Base-by-base conservation (phyloP, 1,140 invertebrate species). In the Drosophila pandora region DNA sequence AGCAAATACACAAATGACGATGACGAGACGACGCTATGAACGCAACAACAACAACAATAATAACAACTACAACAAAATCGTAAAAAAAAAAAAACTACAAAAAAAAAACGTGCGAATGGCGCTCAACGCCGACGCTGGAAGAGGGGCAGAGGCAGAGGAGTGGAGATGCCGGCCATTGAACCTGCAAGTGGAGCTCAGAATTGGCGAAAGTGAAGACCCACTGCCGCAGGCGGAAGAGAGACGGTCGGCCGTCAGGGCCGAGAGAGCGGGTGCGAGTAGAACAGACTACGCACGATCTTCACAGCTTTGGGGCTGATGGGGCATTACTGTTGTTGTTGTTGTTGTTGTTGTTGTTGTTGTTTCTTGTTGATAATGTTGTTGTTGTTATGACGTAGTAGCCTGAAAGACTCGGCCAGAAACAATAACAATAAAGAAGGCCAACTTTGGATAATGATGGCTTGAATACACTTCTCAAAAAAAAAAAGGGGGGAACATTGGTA, bases 141-240 rank as follows among this genome's bases (percentile, higher is more conserved):
- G 37, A 22, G 59, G 30, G 41, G 23, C 57, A 55, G 67, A 22
- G 59, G 13, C 64, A 12, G 21, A 6, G 49, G 49, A 30, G 3
- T 6, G 49, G 13, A 37, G 34, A 37, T 37, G 34, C 54, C 58
- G 63, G 72, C 71, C 83, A 79, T 89, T 88, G 83, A 88, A 88
- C 83, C 84, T 83, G 76, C 67, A 83, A 89, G 68, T 88, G 58
- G 79, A 88, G 83, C 83, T 88, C 83, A 88, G 79, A 88, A 88
- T 88, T 88, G 83, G 83, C 83, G 83, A 88, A 88, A 88, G 83
- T 88, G 83, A 88, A 89, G 83, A 88, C 83, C 83, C 84, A 88
- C 76, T 88, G 84, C 83, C 83, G 68, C 83, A 77, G 71, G 84
- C 83, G 47, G 53, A 82, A 57, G 34, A 56, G 58, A 61, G 56